Evolutionary conservation across 2,113 vertebrate genomes (phyloP).

Genomic region (Phylloscopus whistleri): DNA sequence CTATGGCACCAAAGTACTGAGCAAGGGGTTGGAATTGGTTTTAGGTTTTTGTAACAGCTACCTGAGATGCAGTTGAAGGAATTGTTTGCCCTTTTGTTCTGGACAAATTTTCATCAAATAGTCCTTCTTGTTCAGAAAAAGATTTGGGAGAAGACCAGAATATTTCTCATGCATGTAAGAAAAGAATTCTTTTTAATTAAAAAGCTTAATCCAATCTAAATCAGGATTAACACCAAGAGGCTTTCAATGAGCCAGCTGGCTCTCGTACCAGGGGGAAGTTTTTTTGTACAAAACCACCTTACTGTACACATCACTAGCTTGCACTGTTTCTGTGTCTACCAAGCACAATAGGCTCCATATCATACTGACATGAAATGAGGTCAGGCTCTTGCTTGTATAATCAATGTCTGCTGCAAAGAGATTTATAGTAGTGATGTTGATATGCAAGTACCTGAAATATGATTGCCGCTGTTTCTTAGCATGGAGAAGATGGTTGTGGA

Average conservation of each 20-base stretch:
- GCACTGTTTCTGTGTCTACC: not conserved
- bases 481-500: not conserved
- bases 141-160: not conserved
- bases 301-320: not conserved
- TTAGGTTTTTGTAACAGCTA: not conserved
- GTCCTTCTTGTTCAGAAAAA: not conserved
- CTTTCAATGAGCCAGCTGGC: constrained; percentile 47
- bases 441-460: not conserved
- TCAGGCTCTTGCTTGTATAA: not conserved
- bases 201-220: constrained; percentile 55
- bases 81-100: not conserved
- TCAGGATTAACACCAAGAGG: constrained; percentile 49
- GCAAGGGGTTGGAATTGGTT: not conserved
- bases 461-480: not conserved
- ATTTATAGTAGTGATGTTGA: not conserved
- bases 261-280: constrained; percentile 24
- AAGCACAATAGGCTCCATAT: not conserved
- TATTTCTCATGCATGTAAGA: constrained; percentile 13
- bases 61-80: not conserved
- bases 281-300: constrained; percentile 33
- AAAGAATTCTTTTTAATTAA: constrained; percentile 56
- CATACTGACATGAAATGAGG: not conserved
- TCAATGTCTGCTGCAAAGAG: not conserved
- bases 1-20: not conserved
- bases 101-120: not conserved